Evolutionary conservation across 1,140 invertebrate species (phyloP).

Genomic region (Bombus waltoni): DNA sequence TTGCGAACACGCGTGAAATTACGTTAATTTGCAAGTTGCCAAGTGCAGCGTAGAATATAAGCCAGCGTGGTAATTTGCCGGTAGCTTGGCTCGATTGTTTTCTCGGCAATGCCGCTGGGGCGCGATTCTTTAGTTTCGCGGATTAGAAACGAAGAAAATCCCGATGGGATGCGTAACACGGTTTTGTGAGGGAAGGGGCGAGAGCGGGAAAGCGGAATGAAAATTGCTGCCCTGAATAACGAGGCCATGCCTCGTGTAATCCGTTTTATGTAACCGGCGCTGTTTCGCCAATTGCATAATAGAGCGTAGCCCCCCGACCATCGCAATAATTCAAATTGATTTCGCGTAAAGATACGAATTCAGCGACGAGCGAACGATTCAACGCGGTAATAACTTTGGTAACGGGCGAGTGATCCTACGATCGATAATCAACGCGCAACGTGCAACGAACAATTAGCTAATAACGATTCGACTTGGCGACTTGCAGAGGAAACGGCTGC

Average conservation of each 20-base stretch:
- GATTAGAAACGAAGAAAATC: neutral
- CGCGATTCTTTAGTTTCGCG: neutral
- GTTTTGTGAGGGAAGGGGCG: neutral
- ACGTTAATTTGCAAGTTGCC: slow-evolving; percentile 28
- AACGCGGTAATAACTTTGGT: neutral
- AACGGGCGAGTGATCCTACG: neutral
- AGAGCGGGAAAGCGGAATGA: neutral
- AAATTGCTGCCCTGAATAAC: slow-evolving; percentile 7
- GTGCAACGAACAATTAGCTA: neutral
- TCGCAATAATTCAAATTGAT: slow-evolving; percentile 26
- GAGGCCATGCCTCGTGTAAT: neutral
- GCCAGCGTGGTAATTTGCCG: neutral
- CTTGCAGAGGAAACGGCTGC: neutral
- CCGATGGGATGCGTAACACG: neutral
- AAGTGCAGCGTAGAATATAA: neutral
- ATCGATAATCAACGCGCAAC: too few relatives aligned
- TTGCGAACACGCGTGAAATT: slow-evolving; percentile 37
- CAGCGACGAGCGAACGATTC: neutral
- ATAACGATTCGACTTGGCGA: neutral
- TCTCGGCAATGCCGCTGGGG: neutral
- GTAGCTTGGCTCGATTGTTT: slow-evolving; percentile 12
- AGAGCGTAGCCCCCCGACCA: neutral
- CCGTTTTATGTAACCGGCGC: slow-evolving; percentile 8
- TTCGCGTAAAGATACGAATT: neutral
- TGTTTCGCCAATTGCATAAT: slow-evolving; percentile 1